Evolutionary conservation across 2,888 invertebrate genomes (phyloP).

Genomic region (Papilio gigon): DNA sequence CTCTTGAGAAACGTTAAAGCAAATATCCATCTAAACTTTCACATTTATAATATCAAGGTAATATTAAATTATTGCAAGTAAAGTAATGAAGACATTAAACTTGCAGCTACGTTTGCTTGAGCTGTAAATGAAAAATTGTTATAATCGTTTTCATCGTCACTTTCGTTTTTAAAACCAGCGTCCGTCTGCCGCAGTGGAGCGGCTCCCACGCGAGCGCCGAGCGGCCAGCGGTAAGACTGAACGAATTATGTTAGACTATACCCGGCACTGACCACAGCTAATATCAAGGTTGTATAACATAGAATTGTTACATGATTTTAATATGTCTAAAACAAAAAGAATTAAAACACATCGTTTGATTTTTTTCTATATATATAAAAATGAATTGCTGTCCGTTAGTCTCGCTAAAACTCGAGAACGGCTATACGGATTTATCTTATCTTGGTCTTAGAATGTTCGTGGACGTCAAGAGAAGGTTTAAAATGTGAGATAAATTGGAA

Average conservation of each 20-base stretch:
- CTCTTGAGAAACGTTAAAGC: too few species aligned
- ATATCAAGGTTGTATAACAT: constrained; percentile 50
- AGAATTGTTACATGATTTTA: constrained; percentile 42
- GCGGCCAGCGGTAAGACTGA: constrained; percentile 47
- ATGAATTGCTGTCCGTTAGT: too few species aligned
- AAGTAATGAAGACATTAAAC: background rate
- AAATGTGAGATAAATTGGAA: too few species aligned
- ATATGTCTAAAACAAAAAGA: constrained; percentile 3
- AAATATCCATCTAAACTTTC: too few species aligned
- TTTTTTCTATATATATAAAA: too few species aligned
- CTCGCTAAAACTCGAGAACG: too few species aligned
- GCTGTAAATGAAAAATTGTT: constrained; percentile 15
- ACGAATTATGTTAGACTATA: constrained; percentile 53
- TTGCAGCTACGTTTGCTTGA: constrained; percentile 5
- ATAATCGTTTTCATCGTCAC: constrained; percentile 40
- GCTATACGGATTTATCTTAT: too few species aligned
- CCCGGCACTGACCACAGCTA: constrained; percentile 62
- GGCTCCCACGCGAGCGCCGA: constrained; percentile 56
- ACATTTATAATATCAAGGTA: background rate
- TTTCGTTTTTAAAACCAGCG: constrained; percentile 50
- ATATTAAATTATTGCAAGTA: background rate
- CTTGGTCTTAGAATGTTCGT: too few species aligned
- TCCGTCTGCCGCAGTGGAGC: constrained; percentile 46
- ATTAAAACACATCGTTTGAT: too few species aligned
- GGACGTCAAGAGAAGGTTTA: too few species aligned